Percentiles rank a stretch among this genome's conserved stretches.
Conservation (phyloP, 1,140 invertebrate species). For the Bicyclus anynana region DNA sequence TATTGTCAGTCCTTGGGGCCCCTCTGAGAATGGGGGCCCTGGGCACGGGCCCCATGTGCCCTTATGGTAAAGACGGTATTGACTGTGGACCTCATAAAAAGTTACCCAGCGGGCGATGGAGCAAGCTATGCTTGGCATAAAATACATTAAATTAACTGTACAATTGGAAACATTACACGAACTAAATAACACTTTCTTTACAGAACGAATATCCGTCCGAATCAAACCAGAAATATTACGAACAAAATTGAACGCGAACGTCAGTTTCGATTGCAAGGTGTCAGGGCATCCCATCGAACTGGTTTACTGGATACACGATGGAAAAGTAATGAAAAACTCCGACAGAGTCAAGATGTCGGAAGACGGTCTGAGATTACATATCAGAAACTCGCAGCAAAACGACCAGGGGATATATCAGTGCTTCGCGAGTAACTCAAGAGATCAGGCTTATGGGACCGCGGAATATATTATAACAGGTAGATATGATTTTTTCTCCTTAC, state of each 20-base stretch:
- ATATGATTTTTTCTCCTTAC: no score
- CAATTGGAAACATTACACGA: no score
- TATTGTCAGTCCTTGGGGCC: no score
- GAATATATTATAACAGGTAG: constrained; percentile 91
- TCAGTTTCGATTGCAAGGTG: constrained; percentile 91
- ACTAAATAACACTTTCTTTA: constrained; percentile 13
- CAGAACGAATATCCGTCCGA: constrained; percentile 85
- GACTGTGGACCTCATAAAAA: no score
- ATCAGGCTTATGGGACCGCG: constrained; percentile 89
- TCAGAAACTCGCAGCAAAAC: constrained; percentile 84
- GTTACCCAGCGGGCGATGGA: no score
- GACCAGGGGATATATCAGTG: constrained; percentile 95
- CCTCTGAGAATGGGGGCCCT: no score
- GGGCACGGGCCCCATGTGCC: no score
- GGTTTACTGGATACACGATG: constrained; percentile 91
- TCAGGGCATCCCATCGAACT: constrained; percentile 88
- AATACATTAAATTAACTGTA: no score
- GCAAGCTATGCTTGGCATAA: no score
- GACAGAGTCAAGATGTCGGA: constrained; percentile 78
- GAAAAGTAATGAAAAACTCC: constrained; percentile 80
- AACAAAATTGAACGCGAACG: constrained; percentile 89
- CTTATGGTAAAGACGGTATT: no score
- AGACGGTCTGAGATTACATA: constrained; percentile 78
- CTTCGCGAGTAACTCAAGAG: constrained; percentile 89
- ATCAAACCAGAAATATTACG: constrained; percentile 85